Evolutionary conservation across 2,113 vertebrate species (phyloP), one percentile per base, ranked within the genome.

Genomic region (Corythaeola cristata): DNA sequence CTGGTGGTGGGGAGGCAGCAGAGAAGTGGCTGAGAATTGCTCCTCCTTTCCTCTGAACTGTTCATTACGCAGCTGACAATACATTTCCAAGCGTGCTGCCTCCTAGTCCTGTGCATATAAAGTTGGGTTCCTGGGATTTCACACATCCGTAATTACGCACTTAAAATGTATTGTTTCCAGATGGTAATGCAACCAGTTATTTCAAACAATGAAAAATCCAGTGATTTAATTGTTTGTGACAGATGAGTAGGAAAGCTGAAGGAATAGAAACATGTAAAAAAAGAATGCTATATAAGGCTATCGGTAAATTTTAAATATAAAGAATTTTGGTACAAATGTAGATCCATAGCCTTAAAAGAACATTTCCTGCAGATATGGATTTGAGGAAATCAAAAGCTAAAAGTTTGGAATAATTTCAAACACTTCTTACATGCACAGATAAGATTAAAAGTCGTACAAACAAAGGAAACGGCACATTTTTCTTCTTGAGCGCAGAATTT

Each of bases 131-230:
- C 68, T 86, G 72, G 92, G 83, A 93, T 93, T 97, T 66, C 67
- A 80, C 93, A 92, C 82, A 92, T 77, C 90, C 82, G 0, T 93
- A 95, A 96, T 94, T 94, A 93, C 59, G 88, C 85, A 92, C 82
- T 96, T 95, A 96, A 95, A 96, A 81, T 94, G 92, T 95, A 96
- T 94, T 84, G 92, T 96, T 97, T 94, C 96, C 96, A 96, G 96
- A 96, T 96, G 96, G 96, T 94, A 96, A 96, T 96, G 93, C 93
- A 93, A 83, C 85, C 63, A 92, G 90, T 96, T 96, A 95, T 95
- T 95, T 95, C 96, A 95, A 97, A 96, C 93, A 97, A 97, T 95
- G 95, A 96, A 96, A 97, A 93, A 97, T 44, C 68, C 88, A 89
- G 85, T 55, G 92, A 90, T 93, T 94, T 93, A 92, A 93, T 93